phyloP scores from a whole-genome alignment of 2,113 vertebrate species.

The Ahaetulla prasina region DNA sequence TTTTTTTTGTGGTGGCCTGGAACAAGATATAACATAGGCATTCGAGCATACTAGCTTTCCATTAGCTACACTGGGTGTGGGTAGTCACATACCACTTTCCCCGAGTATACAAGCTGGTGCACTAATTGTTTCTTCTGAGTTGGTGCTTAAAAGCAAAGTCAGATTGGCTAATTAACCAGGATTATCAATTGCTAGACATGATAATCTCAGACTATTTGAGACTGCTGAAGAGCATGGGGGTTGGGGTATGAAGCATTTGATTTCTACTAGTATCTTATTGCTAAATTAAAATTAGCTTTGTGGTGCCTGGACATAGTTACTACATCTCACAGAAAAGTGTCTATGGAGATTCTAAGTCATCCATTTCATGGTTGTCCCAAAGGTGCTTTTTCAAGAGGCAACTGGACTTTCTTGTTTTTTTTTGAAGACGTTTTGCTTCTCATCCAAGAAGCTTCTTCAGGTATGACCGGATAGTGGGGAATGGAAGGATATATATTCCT shows the following conservation, averaged over 20 bases:
- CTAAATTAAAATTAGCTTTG: not conserved
- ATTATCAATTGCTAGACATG: not conserved
- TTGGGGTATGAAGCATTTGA: not conserved
- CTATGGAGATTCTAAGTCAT: too few relatives aligned
- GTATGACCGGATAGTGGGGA: too few relatives aligned
- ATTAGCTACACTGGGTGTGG: not conserved
- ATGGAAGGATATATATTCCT: too few relatives aligned
- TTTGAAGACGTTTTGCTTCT: too few relatives aligned
- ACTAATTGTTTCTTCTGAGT: not conserved
- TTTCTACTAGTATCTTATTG: not conserved
- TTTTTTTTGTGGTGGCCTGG: too few relatives aligned
- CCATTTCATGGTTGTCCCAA: too few relatives aligned
- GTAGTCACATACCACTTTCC: not conserved
- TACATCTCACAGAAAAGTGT: too few relatives aligned
- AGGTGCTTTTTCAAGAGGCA: too few relatives aligned
- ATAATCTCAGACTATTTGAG: not conserved
- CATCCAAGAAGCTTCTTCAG: too few relatives aligned
- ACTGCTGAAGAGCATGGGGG: not conserved
- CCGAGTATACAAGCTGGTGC: not conserved
- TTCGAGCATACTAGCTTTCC: not conserved
- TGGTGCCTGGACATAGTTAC: not conserved
- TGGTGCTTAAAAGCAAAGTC: not conserved
- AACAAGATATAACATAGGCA: not conserved
- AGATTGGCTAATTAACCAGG: not conserved
- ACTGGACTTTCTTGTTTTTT: too few relatives aligned